Evolutionary conservation across 1,140 invertebrate genomes (phyloP).

Genomic region (Scaptomyza graminum): DNA sequence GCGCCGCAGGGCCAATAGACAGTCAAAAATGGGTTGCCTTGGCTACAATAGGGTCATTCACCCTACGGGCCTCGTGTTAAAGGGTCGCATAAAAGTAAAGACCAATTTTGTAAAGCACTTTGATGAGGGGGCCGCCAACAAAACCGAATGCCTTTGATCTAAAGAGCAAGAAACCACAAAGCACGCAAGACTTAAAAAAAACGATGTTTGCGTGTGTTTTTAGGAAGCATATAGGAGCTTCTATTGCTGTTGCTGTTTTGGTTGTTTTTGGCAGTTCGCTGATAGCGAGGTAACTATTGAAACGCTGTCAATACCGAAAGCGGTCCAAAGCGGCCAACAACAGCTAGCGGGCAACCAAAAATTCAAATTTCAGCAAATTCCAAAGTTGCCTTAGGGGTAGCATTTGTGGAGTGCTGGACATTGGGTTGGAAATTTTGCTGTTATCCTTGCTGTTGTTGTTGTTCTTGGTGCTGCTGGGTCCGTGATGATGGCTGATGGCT

Average conservation of each 20-base stretch:
- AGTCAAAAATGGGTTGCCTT: neutral
- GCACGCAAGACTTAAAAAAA: conserved; percentile 33
- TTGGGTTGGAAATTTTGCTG: conserved; percentile 3
- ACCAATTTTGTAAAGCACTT: conserved; percentile 51
- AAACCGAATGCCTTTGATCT: conserved; percentile 63
- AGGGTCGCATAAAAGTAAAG: conserved; percentile 41
- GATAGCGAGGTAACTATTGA: conserved; percentile 46
- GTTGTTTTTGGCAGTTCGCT: conserved; percentile 1
- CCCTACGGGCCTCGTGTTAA: neutral
- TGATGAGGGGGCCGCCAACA: conserved; percentile 45
- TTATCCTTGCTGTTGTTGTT: conserved; percentile 5
- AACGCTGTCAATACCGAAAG: conserved; percentile 47
- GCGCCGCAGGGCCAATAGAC: conserved; percentile 3
- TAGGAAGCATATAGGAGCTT: conserved; percentile 5
- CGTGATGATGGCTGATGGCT: conserved; percentile 76
- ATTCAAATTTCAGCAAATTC: conserved; percentile 65
- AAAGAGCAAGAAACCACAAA: conserved; percentile 50
- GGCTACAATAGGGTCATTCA: neutral
- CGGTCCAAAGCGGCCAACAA: conserved; percentile 25
- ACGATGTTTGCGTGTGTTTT: conserved; percentile 7
- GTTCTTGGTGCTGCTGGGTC: conserved; percentile 39
- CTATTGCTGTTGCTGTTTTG: conserved; percentile 16
- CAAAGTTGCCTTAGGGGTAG: neutral
- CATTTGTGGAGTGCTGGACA: conserved; percentile 1
- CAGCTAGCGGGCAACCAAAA: conserved; percentile 16